These are phyloP conservation scores for Bos indicus DNA, from an alignment of 2,113 vertebrate species.

Conservation along the genomic window DNA sequence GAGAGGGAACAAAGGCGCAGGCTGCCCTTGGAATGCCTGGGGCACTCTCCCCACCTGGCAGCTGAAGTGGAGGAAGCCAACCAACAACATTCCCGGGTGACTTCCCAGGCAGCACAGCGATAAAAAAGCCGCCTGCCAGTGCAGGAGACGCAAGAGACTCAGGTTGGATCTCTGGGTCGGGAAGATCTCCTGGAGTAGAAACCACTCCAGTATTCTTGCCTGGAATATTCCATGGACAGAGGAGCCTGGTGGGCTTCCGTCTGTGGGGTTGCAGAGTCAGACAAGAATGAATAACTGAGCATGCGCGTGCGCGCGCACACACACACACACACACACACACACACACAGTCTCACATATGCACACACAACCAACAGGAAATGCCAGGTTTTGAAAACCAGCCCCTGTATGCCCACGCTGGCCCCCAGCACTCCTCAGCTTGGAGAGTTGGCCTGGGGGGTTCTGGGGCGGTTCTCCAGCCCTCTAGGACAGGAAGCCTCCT, in stretches of 20 bases:
- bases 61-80: neutral
- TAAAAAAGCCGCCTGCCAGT: neutral
- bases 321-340: too few relatives aligned
- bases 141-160: neutral
- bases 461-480: neutral
- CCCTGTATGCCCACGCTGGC: too few relatives aligned
- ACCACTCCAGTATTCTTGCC: neutral
- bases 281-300: neutral
- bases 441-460: too few relatives aligned
- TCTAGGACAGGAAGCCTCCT: neutral
- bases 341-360: neutral
- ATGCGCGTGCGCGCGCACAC: fast-evolving
- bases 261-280: neutral
- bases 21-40: neutral
- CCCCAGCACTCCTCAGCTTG: neutral
- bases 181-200: neutral
- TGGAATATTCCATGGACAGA: neutral
- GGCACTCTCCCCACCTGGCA: neutral
- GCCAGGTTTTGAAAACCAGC: neutral
- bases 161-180: neutral
- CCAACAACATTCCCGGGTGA: neutral
- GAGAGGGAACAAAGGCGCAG: neutral
- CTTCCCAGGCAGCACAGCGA: neutral
- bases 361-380: neutral
- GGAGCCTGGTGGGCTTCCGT: neutral